phyloP scores from a whole-genome alignment of 2,113 vertebrate species.

The Brachyhypopomus gauderio region DNA sequence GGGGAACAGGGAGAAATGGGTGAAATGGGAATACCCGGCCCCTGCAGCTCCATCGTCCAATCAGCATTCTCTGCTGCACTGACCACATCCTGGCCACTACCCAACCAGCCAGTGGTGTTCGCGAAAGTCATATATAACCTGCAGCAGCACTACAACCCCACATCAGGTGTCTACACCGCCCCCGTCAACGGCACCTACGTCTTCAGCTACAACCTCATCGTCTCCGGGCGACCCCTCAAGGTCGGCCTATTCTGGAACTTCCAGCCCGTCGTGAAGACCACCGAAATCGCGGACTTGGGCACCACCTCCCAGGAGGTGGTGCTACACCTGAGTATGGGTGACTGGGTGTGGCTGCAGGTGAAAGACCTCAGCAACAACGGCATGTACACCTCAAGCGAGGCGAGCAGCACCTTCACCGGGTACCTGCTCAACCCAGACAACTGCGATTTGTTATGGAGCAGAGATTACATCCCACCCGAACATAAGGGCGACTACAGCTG shows the following conservation, averaged over 20 bases:
- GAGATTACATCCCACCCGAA: background rate
- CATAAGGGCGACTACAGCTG: background rate
- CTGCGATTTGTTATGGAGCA: constrained; percentile 57
- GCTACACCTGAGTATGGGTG: constrained; percentile 59
- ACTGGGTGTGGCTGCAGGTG: constrained; percentile 71
- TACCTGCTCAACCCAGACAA: constrained; percentile 69
- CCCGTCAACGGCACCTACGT: constrained; percentile 70
- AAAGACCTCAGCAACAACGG: constrained; percentile 61
- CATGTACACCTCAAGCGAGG: constrained; percentile 58
- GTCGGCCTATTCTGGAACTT: constrained; percentile 69
- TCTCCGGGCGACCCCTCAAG: constrained; percentile 55
- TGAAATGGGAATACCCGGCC: constrained; percentile 64
- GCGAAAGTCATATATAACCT: constrained; percentile 54
- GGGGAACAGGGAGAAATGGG: constrained; percentile 62
- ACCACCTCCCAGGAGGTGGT: constrained; percentile 66
- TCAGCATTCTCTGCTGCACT: constrained; percentile 67
- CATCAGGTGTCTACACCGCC: constrained; percentile 62
- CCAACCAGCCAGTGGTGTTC: constrained; percentile 64
- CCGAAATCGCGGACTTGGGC: constrained; percentile 45
- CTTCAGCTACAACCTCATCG: constrained; percentile 66
- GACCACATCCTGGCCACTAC: constrained; percentile 46
- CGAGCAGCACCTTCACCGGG: constrained; percentile 70
- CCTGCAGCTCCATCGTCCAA: constrained; percentile 65
- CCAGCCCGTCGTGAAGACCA: constrained; percentile 60
- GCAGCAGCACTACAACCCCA: constrained; percentile 60